These are phyloP conservation scores for Vimba vimba DNA, from an alignment of 2,113 vertebrate species.

Conservation along the genomic window DNA sequence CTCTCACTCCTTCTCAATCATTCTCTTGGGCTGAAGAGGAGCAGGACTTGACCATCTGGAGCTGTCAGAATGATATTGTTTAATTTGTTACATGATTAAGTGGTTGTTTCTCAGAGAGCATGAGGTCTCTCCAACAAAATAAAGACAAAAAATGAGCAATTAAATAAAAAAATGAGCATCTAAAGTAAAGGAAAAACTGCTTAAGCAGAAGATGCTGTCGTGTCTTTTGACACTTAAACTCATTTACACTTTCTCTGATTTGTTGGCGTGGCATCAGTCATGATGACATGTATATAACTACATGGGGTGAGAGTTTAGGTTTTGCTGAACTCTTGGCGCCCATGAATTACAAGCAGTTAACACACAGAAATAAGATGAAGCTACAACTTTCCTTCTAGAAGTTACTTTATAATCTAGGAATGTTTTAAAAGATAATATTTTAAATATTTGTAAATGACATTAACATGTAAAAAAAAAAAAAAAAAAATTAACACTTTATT, in stretches of 20 bases:
- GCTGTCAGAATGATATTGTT: constrained; percentile 74
- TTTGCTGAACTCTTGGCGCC: constrained; percentile 40
- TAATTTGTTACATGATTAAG: constrained; percentile 76
- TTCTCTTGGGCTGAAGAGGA: constrained; percentile 60
- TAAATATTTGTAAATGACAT: not conserved
- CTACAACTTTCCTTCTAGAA: not conserved
- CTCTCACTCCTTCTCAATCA: constrained; percentile 29
- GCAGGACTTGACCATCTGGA: constrained; percentile 76
- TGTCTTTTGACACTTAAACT: constrained; percentile 30
- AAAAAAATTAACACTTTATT: too few species aligned
- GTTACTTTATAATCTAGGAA: constrained; percentile 1
- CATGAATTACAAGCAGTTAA: constrained; percentile 10
- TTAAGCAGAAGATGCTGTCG: not conserved
- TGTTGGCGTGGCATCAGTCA: constrained; percentile 23
- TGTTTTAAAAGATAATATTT: not conserved
- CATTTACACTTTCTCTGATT: constrained; percentile 52
- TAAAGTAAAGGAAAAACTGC: constrained; percentile 2
- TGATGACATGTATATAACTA: constrained; percentile 13
- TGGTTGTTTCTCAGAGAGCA: constrained; percentile 72
- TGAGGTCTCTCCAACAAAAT: constrained; percentile 57
- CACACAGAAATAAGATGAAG: not conserved
- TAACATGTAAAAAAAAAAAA: too few species aligned
- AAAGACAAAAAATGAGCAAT: constrained; percentile 41
- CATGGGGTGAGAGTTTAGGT: constrained; percentile 20
- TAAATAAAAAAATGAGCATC: not conserved